Evolutionary conservation across 2,797 vertebrate species (phyloP).

Genomic region (Bradypodion ventrale): DNA sequence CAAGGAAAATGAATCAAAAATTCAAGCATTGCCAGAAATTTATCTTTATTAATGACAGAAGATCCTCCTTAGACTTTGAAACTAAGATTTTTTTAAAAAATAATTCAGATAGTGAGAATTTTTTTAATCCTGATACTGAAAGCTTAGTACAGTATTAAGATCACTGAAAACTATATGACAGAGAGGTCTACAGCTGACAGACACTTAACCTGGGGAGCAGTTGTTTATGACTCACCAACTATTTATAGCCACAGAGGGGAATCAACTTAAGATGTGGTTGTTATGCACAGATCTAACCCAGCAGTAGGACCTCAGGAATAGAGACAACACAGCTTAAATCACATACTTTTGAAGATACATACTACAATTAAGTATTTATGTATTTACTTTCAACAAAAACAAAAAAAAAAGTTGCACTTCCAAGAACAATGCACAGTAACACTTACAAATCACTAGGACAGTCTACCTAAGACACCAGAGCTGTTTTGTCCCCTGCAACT

Average conservation of each 20-base stretch:
- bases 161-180: slow-evolving; percentile 25
- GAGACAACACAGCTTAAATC: neutral
- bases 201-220: slow-evolving; percentile 38
- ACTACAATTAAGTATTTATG: neutral
- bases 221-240: slow-evolving; percentile 35
- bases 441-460: neutral
- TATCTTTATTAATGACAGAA: neutral
- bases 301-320: neutral
- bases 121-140: slow-evolving; percentile 17
- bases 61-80: neutral
- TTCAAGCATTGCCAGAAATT: neutral
- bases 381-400: neutral
- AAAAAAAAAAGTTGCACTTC: neutral
- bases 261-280: slow-evolving; percentile 36
- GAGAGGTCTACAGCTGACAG: slow-evolving; percentile 36
- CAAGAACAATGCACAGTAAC: neutral
- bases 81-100: neutral
- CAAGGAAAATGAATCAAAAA: neutral
- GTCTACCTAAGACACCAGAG: neutral
- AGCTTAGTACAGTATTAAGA: slow-evolving; percentile 28
- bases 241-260: slow-evolving; percentile 27
- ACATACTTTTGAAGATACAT: neutral
- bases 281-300: slow-evolving; percentile 17
- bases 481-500: too few relatives aligned
- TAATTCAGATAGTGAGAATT: neutral